phyloP scores from a whole-genome alignment of 1,140 invertebrate species.

The Lysiphlebus fabarum region DNA sequence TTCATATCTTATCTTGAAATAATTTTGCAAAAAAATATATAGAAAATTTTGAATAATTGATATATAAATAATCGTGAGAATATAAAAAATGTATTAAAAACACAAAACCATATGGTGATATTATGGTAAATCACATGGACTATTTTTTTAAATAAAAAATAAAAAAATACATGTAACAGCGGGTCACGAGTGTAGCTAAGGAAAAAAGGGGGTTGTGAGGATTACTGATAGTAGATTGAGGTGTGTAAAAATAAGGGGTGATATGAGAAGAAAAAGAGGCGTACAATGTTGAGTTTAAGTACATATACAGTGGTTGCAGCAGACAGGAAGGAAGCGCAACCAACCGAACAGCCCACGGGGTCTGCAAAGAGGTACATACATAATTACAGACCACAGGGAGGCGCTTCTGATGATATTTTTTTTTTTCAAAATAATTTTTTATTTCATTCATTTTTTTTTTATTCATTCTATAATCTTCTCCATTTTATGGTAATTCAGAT shows the following conservation, averaged over 20 bases:
- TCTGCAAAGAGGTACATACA: constrained; percentile 46
- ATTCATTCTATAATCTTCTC: no score
- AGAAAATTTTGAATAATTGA: no score
- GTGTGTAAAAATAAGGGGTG: not conserved
- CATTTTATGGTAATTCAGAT: no score
- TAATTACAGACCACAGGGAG: constrained; percentile 45
- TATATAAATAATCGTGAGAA: no score
- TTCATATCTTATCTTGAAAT: no score
- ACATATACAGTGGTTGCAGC: constrained; percentile 35
- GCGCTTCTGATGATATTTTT: constrained; percentile 23
- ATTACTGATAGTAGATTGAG: constrained; percentile 1
- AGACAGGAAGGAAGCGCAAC: constrained; percentile 56
- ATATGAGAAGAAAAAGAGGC: constrained; percentile 23
- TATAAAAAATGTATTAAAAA: no score
- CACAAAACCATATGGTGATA: no score
- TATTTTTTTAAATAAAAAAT: constrained; percentile 2
- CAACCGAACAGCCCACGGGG: constrained; percentile 49
- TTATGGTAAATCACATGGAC: no score
- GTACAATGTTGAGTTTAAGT: constrained; percentile 24
- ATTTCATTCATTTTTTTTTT: constrained; percentile 5
- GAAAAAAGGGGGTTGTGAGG: constrained; percentile 3
- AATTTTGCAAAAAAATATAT: no score
- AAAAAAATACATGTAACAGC: not conserved
- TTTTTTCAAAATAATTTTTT: no score
- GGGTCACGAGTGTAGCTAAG: no score